A percentile compares a stretch with the other conserved stretches of the same genome.
These are phyloP conservation scores for Ormyrus rosae DNA, from an alignment of 2,888 invertebrate species.

Conservation along the genomic window DNA sequence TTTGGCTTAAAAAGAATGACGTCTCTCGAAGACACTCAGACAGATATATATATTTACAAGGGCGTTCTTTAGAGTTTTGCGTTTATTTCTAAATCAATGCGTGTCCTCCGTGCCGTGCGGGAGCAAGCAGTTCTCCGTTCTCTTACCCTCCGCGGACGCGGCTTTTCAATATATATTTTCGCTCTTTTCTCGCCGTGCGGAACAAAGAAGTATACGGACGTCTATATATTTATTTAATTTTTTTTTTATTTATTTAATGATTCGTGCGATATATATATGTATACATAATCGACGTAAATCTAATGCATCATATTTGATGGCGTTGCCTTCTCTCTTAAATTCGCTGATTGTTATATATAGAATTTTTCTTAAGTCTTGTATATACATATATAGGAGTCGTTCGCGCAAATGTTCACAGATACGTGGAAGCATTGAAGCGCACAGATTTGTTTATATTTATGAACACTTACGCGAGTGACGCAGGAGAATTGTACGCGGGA, in stretches of 20 bases:
- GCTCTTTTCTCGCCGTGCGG: slow-evolving; percentile 11
- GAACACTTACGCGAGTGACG: slow-evolving; percentile 2
- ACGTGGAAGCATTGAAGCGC: slow-evolving; percentile 17
- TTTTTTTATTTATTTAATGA: not conserved
- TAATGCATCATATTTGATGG: slow-evolving; percentile 10
- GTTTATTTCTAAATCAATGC: too few relatives aligned
- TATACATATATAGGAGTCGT: slow-evolving; percentile 40
- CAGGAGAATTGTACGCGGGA: not conserved
- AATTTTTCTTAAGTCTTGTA: slow-evolving; percentile 15
- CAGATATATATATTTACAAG: slow-evolving; percentile 41
- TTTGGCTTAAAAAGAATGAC: slow-evolving; percentile 36
- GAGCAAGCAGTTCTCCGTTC: too few relatives aligned
- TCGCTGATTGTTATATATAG: too few relatives aligned
- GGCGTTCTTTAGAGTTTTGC: not conserved
- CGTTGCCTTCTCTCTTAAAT: too few relatives aligned
- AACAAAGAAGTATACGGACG: slow-evolving; percentile 32
- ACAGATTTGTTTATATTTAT: slow-evolving; percentile 29
- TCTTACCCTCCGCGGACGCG: not conserved
- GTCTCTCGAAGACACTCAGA: slow-evolving; percentile 35
- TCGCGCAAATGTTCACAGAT: slow-evolving; percentile 45
- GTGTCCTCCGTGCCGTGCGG: too few relatives aligned
- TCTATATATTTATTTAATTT: not conserved
- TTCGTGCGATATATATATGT: slow-evolving; percentile 26
- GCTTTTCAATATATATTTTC: slow-evolving; percentile 8
- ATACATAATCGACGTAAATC: slow-evolving; percentile 39